phyloP scores from a whole-genome alignment of 92 coral and sea anemone genomes.

The Galaxea fascicularis region DNA sequence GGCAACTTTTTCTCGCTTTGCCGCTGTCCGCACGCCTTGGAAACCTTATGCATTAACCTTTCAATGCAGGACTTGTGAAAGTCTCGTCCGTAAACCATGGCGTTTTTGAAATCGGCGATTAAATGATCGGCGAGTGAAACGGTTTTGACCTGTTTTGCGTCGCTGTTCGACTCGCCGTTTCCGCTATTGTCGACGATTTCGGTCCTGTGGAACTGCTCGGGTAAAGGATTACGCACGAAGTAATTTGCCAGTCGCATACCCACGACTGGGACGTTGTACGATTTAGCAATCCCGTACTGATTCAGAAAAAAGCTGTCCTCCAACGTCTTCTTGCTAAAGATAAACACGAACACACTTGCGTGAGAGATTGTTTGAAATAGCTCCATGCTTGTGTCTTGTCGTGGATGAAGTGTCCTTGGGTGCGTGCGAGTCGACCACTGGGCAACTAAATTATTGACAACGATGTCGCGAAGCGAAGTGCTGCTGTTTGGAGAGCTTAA shows the following conservation, averaged over 20 bases:
- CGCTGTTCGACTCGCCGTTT: constrained; percentile 58
- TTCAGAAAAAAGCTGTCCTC: constrained; percentile 85
- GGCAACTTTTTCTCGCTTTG: constrained; percentile 71
- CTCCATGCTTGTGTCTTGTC: constrained; percentile 64
- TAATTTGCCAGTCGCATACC: constrained; percentile 92
- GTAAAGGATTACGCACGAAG: constrained; percentile 92
- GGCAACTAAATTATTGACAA: constrained; percentile 49
- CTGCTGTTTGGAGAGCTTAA: constrained; percentile 36
- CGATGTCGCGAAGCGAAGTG: constrained; percentile 57
- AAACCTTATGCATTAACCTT: constrained; percentile 84
- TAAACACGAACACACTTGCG: constrained; percentile 84
- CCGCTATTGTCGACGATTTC: constrained; percentile 87
- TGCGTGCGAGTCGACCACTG: constrained; percentile 82
- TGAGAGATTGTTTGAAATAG: constrained; percentile 80
- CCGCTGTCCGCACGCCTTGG: constrained; percentile 68
- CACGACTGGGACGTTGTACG: constrained; percentile 86
- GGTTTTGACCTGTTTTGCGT: constrained; percentile 51
- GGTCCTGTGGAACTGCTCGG: constrained; percentile 94
- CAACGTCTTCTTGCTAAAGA: constrained; percentile 90
- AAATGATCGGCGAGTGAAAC: constrained; percentile 77
- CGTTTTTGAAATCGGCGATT: constrained; percentile 82
- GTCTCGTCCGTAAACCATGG: constrained; percentile 94
- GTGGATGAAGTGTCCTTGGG: constrained; percentile 68
- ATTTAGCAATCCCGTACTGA: constrained; percentile 95
- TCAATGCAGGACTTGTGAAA: constrained; percentile 94